Evolutionary conservation across 2,888 invertebrate species (phyloP).

Genomic region (Xestobium rufovillosum): DNA sequence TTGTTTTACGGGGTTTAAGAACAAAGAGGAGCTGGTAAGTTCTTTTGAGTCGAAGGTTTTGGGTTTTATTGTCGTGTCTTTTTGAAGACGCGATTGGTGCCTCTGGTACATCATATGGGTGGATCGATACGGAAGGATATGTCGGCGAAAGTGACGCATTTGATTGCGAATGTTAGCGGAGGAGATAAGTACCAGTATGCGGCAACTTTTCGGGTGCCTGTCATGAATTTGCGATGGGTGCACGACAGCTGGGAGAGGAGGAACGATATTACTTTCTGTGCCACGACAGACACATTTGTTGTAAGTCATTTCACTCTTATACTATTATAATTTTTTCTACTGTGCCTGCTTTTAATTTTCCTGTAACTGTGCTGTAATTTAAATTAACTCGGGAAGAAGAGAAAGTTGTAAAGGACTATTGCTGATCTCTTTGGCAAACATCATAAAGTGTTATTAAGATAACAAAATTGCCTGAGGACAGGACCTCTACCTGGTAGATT

Average conservation of each 20-base stretch:
- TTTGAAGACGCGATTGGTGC: slow-evolving; percentile 73
- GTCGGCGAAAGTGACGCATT: slow-evolving; percentile 82
- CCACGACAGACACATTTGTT: slow-evolving; percentile 61
- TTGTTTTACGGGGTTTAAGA: slow-evolving; percentile 88
- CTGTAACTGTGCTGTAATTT: no score
- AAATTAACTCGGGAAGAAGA: no score
- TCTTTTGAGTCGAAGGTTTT: slow-evolving; percentile 14
- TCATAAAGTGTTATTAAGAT: no score
- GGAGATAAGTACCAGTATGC: slow-evolving; percentile 95
- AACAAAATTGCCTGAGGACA: no score
- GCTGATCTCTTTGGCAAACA: no score
- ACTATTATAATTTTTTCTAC: no score
- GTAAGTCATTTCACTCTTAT: slow-evolving; percentile 42
- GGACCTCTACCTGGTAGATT: no score
- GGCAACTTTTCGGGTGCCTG: slow-evolving; percentile 79
- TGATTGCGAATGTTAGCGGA: slow-evolving; percentile 81
- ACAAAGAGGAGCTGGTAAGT: slow-evolving; percentile 82
- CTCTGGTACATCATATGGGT: slow-evolving; percentile 92
- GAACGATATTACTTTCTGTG: slow-evolving; percentile 60
- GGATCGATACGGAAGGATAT: slow-evolving; percentile 91
- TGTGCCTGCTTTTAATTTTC: no score
- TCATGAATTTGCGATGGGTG: slow-evolving; percentile 85
- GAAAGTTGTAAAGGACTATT: no score
- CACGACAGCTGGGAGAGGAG: slow-evolving; percentile 78
- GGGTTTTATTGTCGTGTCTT: slow-evolving; percentile 17